phyloP scores from a whole-genome alignment of 2,113 vertebrate genomes.

The Paracanthobrama guichenoti region DNA sequence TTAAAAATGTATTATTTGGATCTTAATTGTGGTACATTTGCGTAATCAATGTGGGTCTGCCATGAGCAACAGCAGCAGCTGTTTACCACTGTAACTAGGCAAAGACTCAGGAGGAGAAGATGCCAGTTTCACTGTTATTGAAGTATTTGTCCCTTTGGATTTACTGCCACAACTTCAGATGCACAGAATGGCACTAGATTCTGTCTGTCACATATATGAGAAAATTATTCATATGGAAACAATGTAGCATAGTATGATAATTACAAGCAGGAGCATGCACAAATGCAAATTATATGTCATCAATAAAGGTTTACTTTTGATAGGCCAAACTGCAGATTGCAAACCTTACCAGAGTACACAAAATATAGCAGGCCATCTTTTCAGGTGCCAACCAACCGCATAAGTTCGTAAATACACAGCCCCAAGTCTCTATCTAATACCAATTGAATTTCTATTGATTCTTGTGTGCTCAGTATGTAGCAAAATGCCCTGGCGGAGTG shows the following conservation, averaged over 20 bases:
- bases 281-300: not conserved
- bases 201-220: not conserved
- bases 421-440: slow-evolving; percentile 43
- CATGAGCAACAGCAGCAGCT: not conserved
- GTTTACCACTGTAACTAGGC: slow-evolving; percentile 22
- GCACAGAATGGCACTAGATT: not conserved
- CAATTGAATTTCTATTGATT: slow-evolving; percentile 59
- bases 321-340: too few relatives aligned
- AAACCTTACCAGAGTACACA: too few relatives aligned
- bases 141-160: slow-evolving; percentile 24
- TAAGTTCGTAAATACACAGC: slow-evolving; percentile 11
- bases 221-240: not conserved
- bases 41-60: not conserved
- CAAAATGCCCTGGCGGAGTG: slow-evolving; percentile 32
- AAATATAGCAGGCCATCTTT: too few relatives aligned
- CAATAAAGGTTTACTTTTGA: not conserved
- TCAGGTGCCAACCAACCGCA: too few relatives aligned
- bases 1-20: not conserved
- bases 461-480: slow-evolving; percentile 34
- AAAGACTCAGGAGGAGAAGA: slow-evolving; percentile 24
- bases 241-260: not conserved
- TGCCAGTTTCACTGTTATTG: not conserved
- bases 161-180: slow-evolving; percentile 4
- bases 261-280: not conserved
- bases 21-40: not conserved